Evolutionary conservation across 2,113 vertebrate genomes (phyloP).

Genomic region (Naja naja): DNA sequence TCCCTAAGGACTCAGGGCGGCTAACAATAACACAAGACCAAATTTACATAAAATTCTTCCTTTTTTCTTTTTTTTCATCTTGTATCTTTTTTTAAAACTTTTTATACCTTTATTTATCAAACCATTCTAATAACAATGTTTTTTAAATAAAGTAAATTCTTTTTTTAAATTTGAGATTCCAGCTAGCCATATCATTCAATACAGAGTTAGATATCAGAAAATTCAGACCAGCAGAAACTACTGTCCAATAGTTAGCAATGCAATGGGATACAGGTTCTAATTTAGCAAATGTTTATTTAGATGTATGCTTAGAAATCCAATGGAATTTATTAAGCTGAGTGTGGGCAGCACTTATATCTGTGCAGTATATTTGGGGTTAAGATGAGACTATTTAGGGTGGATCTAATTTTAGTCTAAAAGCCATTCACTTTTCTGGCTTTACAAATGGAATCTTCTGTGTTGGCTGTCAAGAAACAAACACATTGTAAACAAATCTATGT

Average conservation of each 20-base stretch:
- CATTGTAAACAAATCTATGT: conserved; percentile 12
- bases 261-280: conserved; percentile 1
- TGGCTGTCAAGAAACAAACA: neutral
- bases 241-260: neutral
- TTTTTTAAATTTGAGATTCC: neutral
- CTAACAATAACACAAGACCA: no score
- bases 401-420: neutral
- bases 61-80: neutral
- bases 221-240: neutral
- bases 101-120: neutral
- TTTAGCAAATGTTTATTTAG: neutral
- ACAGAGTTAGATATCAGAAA: neutral
- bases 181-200: neutral
- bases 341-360: neutral
- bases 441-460: neutral
- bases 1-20: no score
- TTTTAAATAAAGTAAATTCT: neutral
- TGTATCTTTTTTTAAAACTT: neutral
- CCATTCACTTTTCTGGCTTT: neutral
- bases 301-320: neutral
- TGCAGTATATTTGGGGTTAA: neutral
- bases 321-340: neutral
- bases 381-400: neutral
- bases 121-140: neutral
- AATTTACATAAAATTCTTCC: no score